These are phyloP conservation scores for Brachionus angularis DNA, from an alignment of 1,140 invertebrate species.

Conservation along the genomic window DNA sequence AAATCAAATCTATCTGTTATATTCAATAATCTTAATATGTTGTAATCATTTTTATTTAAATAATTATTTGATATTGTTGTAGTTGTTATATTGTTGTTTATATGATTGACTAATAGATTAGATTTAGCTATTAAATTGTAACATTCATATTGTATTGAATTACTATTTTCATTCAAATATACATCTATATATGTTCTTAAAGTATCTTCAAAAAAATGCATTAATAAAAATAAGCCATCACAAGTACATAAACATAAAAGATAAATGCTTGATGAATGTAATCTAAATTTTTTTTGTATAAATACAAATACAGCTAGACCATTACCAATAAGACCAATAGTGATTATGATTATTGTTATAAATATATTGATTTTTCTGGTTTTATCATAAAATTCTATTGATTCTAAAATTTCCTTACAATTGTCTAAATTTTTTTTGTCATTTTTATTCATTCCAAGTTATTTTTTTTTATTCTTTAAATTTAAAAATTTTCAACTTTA, in stretches of 20 bases:
- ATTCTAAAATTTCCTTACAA: neutral
- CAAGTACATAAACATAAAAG: constrained; percentile 15
- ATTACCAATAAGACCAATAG: constrained; percentile 20
- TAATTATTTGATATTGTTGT: no score
- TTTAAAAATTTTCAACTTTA: no score
- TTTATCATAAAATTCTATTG: constrained; percentile 2
- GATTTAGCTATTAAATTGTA: neutral
- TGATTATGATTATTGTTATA: constrained; percentile 4
- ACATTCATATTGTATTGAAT: neutral
- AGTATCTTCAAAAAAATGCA: constrained; percentile 43
- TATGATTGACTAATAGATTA: no score
- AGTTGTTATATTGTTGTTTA: no score
- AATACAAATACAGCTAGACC: constrained; percentile 35
- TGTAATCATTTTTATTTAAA: constrained; percentile 11
- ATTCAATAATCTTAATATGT: neutral
- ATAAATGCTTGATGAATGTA: constrained; percentile 42
- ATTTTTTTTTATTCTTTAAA: no score
- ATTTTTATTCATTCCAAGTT: no score
- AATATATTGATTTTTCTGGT: constrained; percentile 6
- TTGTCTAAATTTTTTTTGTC: no score
- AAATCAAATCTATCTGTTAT: constrained; percentile 22
- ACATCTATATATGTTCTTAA: constrained; percentile 36
- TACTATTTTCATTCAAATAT: neutral
- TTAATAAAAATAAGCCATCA: constrained; percentile 36
- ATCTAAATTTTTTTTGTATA: constrained; percentile 27